A percentile compares a stretch with the other conserved stretches of the same genome.
Evolutionary conservation across 2,113 vertebrate species (phyloP).

Genomic region (Trochalopteron elliotii): DNA sequence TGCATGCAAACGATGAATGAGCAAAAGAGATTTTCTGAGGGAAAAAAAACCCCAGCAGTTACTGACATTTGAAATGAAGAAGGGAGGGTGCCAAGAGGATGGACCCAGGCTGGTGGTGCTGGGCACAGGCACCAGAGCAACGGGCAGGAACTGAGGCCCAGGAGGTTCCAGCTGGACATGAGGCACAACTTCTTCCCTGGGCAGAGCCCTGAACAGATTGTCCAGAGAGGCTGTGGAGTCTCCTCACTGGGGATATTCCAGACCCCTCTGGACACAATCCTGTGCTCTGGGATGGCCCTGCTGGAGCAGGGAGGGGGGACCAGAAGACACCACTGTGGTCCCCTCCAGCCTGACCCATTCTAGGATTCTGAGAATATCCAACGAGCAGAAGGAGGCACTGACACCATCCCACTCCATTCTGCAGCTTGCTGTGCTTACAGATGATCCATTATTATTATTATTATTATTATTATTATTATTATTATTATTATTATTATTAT

Average conservation of each 20-base stretch:
- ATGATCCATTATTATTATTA: background rate
- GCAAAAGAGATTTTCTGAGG: background rate
- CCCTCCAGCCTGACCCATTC: background rate
- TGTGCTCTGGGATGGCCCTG: background rate
- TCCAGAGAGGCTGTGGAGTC: background rate
- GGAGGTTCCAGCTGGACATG: background rate
- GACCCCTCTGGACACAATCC: accelerated
- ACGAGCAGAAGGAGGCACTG: background rate
- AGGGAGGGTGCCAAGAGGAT: background rate
- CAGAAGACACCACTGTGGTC: background rate
- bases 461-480: background rate
- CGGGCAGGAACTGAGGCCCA: background rate
- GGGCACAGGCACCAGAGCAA: background rate
- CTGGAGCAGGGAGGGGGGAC: background rate
- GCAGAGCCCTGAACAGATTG: background rate
- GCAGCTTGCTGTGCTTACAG: background rate
- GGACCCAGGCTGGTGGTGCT: background rate
- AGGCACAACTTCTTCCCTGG: background rate
- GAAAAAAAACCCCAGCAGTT: background rate
- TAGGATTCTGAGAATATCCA: background rate
- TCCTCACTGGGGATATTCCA: background rate
- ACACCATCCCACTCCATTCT: background rate
- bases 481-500: background rate
- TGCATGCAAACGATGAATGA: background rate
- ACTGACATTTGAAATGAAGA: background rate